Evolutionary conservation across 2,888 invertebrate species (phyloP).

Genomic region (Dryobotodes eremita): DNA sequence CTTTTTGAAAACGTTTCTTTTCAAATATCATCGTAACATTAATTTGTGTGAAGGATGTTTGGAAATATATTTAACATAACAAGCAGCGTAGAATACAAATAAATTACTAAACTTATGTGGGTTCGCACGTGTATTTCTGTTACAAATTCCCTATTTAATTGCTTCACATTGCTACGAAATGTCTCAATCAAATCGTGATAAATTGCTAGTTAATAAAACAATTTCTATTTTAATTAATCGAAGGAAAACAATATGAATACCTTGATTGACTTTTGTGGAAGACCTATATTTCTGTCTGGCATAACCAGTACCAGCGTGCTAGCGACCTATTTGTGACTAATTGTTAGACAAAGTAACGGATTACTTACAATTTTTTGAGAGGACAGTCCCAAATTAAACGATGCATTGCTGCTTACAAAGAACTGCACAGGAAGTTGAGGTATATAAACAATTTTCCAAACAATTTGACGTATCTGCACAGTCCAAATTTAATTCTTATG

Average conservation of each 20-base stretch:
- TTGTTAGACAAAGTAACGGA: slow-evolving; percentile 57
- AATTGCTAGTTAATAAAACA: slow-evolving; percentile 12
- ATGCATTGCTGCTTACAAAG: slow-evolving; percentile 69
- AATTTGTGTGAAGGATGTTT: slow-evolving; percentile 32
- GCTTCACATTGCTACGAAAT: slow-evolving; percentile 5
- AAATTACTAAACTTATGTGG: slow-evolving; percentile 14
- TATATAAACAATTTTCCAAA: slow-evolving; percentile 54
- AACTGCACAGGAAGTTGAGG: slow-evolving; percentile 45
- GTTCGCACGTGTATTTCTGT: background rate
- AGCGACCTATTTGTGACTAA: slow-evolving; percentile 50
- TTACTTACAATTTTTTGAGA: slow-evolving; percentile 74
- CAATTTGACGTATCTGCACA: slow-evolving; percentile 65
- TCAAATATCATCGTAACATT: slow-evolving; percentile 20
- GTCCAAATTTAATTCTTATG: slow-evolving; percentile 75
- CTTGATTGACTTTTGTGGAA: slow-evolving; percentile 57
- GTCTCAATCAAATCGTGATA: slow-evolving; percentile 17
- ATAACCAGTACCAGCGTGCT: slow-evolving; percentile 13
- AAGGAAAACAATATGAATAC: slow-evolving; percentile 53
- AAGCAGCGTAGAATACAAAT: slow-evolving; percentile 3
- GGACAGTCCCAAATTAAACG: slow-evolving; percentile 72
- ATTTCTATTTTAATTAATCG: slow-evolving; percentile 1
- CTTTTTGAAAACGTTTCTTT: slow-evolving; percentile 25
- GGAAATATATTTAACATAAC: slow-evolving; percentile 34
- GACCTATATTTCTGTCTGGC: slow-evolving; percentile 64
- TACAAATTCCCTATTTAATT: slow-evolving; percentile 6